These are phyloP conservation scores for Epinephelus awoara DNA, from an alignment of 2,797 vertebrate genomes.

Conservation along the genomic window DNA sequence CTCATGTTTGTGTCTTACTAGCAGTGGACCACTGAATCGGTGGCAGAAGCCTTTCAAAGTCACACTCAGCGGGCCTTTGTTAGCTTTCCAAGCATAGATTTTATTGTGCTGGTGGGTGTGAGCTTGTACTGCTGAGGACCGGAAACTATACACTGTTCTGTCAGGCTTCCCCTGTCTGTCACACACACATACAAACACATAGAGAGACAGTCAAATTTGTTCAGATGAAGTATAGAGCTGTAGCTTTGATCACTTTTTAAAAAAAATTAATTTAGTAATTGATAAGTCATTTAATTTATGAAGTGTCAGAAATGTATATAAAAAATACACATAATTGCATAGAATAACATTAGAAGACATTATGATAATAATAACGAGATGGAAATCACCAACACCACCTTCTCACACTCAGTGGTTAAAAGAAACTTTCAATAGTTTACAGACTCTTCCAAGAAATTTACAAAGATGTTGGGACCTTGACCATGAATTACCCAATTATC, in stretches of 20 bases:
- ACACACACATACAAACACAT: neutral
- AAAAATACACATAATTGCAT: too few species aligned
- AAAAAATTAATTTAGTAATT: neutral
- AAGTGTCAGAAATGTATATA: neutral
- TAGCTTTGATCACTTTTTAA: neutral
- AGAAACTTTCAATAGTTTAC: too few species aligned
- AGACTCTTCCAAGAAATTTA: too few species aligned
- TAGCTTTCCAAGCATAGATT: slow-evolving; percentile 14
- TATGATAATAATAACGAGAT: too few species aligned
- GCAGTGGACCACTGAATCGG: neutral
- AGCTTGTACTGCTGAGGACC: neutral
- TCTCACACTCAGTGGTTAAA: too few species aligned
- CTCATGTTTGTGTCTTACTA: slow-evolving; percentile 1
- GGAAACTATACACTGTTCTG: neutral
- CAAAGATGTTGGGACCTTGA: too few species aligned
- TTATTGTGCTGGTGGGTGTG: slow-evolving; percentile 4
- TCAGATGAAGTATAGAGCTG: neutral
- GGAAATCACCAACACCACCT: too few species aligned
- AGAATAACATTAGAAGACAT: too few species aligned
- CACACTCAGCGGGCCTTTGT: slow-evolving; percentile 7
- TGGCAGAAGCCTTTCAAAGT: slow-evolving; percentile 22
- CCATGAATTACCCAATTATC: too few species aligned
- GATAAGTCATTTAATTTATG: neutral
- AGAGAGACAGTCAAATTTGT: neutral
- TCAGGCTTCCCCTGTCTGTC: neutral